Evolutionary conservation across 2,797 vertebrate species (phyloP).

Genomic region (Sciaenops ocellatus): DNA sequence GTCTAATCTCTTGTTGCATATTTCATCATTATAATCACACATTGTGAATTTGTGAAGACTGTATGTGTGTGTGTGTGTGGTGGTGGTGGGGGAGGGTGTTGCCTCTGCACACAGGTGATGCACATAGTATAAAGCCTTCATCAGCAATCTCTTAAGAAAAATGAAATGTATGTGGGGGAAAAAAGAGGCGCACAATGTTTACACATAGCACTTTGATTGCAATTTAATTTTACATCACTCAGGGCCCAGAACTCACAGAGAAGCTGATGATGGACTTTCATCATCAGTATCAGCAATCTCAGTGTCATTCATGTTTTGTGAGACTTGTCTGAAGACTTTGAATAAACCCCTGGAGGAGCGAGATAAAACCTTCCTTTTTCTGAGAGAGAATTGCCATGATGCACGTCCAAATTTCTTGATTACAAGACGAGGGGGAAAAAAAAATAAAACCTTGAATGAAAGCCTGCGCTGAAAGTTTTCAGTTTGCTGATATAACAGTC

Average conservation of each 20-base stretch:
- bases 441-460: constrained; percentile 78
- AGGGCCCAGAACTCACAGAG: constrained; percentile 64
- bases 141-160: constrained; percentile 60
- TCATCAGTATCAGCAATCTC: constrained; percentile 82
- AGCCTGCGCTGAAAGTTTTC: constrained; percentile 82
- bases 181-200: constrained; percentile 67
- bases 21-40: constrained; percentile 82
- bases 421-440: constrained; percentile 72
- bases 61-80: constrained; percentile 11
- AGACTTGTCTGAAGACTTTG: constrained; percentile 83
- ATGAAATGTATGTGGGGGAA: constrained; percentile 53
- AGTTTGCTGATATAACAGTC: constrained; percentile 87
- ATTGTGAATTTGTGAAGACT: constrained; percentile 45
- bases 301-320: constrained; percentile 82
- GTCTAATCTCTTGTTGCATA: constrained; percentile 88
- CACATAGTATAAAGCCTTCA: constrained; percentile 56
- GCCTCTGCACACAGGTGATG: constrained; percentile 70
- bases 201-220: constrained; percentile 77
- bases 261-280: constrained; percentile 80
- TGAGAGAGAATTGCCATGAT: constrained; percentile 81
- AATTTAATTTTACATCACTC: constrained; percentile 81
- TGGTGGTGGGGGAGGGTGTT: constrained; percentile 14
- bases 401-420: constrained; percentile 87
- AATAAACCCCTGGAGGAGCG: constrained; percentile 83
- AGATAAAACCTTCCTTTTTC: constrained; percentile 80